A percentile compares a stretch with the other conserved stretches of the same genome.
phyloP scores from a whole-genome alignment of 2,888 invertebrate species.

The Dilophus febrilis region DNA sequence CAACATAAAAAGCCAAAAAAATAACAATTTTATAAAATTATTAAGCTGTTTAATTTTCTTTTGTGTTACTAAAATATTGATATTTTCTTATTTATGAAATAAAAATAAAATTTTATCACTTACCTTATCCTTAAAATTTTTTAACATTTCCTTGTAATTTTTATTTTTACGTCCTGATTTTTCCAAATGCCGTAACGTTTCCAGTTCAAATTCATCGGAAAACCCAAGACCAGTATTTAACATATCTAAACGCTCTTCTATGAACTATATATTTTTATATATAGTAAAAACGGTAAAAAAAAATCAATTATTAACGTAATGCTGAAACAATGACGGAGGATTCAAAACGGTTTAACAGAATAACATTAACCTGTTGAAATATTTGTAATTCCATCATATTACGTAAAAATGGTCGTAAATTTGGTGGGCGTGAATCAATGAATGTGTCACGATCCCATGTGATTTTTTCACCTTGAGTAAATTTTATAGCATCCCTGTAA shows the following conservation, averaged over 20 bases:
- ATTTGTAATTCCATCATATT: constrained; percentile 88
- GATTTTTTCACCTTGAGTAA: constrained; percentile 52
- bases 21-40: no score
- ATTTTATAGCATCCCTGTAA: constrained; percentile 77
- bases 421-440: constrained; percentile 64
- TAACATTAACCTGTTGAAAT: constrained; percentile 85
- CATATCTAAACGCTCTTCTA: constrained; percentile 83
- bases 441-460: constrained; percentile 79
- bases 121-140: constrained; percentile 79
- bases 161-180: constrained; percentile 33
- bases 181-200: constrained; percentile 43
- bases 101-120: no score
- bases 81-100: no score
- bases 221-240: constrained; percentile 85
- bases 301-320: constrained; percentile 2
- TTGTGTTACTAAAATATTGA: no score
- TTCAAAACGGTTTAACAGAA: not conserved
- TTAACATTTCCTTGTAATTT: constrained; percentile 63
- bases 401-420: constrained; percentile 74
- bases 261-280: constrained; percentile 48
- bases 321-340: not conserved
- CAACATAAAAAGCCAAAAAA: no score
- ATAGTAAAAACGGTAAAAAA: constrained; percentile 11
- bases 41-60: no score
- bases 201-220: constrained; percentile 89